phyloP scores from a whole-genome alignment of 2,888 invertebrate species.

The Kryphioiulus occultus region DNA sequence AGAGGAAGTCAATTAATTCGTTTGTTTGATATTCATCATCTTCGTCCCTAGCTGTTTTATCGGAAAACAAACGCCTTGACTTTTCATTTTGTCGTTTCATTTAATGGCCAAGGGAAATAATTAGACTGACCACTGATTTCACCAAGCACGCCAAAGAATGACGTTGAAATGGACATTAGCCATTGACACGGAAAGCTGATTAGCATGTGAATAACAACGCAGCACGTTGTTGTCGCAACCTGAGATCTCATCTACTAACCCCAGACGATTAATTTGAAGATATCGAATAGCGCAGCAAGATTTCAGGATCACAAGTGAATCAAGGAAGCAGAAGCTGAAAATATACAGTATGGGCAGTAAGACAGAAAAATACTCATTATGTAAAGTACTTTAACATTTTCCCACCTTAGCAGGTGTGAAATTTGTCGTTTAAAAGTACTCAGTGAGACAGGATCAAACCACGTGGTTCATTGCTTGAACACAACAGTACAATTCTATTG shows the following conservation, averaged over 20 bases:
- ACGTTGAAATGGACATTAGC: not conserved
- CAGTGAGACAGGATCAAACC: no score
- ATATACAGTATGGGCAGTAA: no score
- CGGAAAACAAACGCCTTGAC: not conserved
- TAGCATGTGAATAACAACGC: not conserved
- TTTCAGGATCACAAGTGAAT: no score
- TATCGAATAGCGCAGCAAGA: no score
- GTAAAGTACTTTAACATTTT: no score
- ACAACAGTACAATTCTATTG: no score
- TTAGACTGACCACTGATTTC: conserved; percentile 2
- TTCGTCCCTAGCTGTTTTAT: not conserved
- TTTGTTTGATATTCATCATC: not conserved
- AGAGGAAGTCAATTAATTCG: not conserved
- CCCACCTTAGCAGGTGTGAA: no score
- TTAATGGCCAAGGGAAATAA: conserved; percentile 1
- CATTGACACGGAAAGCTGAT: not conserved
- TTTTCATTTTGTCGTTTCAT: not conserved
- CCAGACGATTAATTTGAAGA: not conserved
- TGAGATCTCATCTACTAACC: not conserved
- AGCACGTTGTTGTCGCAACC: not conserved
- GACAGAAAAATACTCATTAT: no score
- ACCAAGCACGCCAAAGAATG: not conserved
- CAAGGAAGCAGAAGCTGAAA: no score
- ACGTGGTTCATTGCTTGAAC: no score
- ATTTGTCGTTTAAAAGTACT: no score